These are phyloP conservation scores for Motacilla tschutschensis DNA, from an alignment of 2,113 vertebrate genomes.

Conservation along the genomic window DNA sequence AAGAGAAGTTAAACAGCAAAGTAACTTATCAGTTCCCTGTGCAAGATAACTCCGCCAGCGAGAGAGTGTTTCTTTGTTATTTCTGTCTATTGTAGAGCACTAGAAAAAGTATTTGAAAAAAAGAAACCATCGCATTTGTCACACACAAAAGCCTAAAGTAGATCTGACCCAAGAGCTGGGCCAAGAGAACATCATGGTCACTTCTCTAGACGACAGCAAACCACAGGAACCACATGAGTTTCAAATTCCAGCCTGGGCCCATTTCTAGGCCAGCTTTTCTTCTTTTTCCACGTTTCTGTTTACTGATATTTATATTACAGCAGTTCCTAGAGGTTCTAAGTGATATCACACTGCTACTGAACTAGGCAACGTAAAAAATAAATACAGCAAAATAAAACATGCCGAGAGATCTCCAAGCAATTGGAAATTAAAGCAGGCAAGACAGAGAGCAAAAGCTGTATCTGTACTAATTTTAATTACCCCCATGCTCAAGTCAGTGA, in stretches of 20 bases:
- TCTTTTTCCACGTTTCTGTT: background rate
- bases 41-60: background rate
- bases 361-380: background rate
- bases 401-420: background rate
- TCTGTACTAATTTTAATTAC: background rate
- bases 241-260: background rate
- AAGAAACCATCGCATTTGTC: background rate
- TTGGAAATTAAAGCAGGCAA: background rate
- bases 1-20: background rate
- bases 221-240: background rate
- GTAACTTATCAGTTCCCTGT: background rate
- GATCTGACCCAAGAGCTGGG: background rate
- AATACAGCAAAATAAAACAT: background rate
- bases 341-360: background rate
- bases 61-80: background rate
- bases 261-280: background rate
- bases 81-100: background rate
- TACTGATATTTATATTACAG: background rate
- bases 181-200: background rate
- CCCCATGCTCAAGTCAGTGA: background rate
- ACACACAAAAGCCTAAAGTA: background rate
- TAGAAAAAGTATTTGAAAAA: background rate
- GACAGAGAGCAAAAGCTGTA: background rate
- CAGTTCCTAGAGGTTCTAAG: background rate
- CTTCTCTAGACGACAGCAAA: slow-evolving; percentile 4